These are phyloP conservation scores for Melitaea athalia DNA, from an alignment of 2,888 invertebrate genomes.

Conservation along the genomic window DNA sequence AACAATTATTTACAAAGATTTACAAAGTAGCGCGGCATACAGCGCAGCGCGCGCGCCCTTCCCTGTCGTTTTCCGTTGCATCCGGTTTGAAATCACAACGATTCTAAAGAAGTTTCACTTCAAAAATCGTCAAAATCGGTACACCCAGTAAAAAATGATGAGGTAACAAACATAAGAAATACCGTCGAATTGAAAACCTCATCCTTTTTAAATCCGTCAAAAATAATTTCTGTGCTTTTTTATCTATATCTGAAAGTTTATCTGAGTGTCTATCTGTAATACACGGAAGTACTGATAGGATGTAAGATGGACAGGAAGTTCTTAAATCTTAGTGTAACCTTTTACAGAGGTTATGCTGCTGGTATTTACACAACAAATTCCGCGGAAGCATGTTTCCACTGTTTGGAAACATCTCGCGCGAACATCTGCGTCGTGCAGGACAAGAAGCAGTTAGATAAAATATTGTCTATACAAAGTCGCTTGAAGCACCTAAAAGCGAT, in stretches of 20 bases:
- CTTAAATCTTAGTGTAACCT: constrained; percentile 25
- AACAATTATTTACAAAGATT: too few species aligned
- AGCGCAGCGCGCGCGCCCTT: too few species aligned
- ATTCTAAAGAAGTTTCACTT: too few species aligned
- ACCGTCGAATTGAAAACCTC: too few species aligned
- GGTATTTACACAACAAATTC: constrained; percentile 97
- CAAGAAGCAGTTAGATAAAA: constrained; percentile 92
- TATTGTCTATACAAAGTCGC: constrained; percentile 85
- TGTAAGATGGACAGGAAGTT: background rate
- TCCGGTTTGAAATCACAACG: too few species aligned
- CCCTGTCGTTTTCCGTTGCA: too few species aligned
- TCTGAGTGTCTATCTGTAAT: background rate
- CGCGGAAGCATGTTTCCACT: constrained; percentile 91
- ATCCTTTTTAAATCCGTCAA: too few species aligned
- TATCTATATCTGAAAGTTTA: constrained; percentile 6
- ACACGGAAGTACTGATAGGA: background rate
- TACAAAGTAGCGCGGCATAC: too few species aligned
- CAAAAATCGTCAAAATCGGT: too few species aligned
- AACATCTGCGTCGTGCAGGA: constrained; percentile 95
- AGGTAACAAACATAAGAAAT: too few species aligned
- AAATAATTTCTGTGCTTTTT: too few species aligned
- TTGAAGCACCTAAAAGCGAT: constrained; percentile 90
- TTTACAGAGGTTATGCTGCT: constrained; percentile 88
- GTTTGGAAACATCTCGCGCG: constrained; percentile 88
- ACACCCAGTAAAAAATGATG: too few species aligned